Conservation (phyloP, 1,140 invertebrate species). For the Trichoplusia ni region DNA sequence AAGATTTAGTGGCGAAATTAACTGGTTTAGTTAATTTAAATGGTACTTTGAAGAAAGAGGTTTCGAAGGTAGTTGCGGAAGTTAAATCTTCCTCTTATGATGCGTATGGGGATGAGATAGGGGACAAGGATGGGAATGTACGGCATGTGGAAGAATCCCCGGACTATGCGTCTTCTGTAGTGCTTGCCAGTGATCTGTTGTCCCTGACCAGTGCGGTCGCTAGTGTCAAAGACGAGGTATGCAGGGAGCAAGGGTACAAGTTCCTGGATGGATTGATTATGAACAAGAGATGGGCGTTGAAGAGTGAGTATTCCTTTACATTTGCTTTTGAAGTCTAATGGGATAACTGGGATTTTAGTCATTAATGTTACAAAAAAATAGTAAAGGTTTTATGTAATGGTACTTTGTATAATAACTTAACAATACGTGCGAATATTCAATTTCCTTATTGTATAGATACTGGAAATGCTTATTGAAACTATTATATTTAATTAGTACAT, state of each 20-base stretch:
- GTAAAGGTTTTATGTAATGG: background rate
- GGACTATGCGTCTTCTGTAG: conserved; percentile 74
- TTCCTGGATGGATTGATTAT: conserved; percentile 76
- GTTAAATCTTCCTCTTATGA: conserved; percentile 44
- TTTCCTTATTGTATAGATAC: too few species aligned
- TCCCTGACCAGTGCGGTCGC: conserved; percentile 70
- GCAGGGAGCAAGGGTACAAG: conserved; percentile 76
- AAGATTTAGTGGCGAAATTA: conserved; percentile 53
- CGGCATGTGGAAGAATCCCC: conserved; percentile 65
- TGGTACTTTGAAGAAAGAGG: conserved; percentile 18
- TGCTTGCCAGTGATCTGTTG: conserved; percentile 70
- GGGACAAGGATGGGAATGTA: conserved; percentile 37
- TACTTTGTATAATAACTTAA: too few species aligned
- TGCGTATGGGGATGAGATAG: conserved; percentile 54
- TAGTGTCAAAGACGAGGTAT: conserved; percentile 68
- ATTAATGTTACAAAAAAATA: background rate
- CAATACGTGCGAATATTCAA: too few species aligned
- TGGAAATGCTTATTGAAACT: too few species aligned
- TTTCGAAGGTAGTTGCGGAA: background rate
- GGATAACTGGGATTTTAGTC: too few species aligned
- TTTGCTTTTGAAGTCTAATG: background rate
- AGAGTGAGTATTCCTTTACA: conserved; percentile 77
- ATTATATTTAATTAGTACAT: too few species aligned
- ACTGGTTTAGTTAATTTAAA: conserved; percentile 43
- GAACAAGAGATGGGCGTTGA: conserved; percentile 82